Evolutionary conservation across 1,140 invertebrate species (phyloP).

Genomic region (Euwallacea similis): DNA sequence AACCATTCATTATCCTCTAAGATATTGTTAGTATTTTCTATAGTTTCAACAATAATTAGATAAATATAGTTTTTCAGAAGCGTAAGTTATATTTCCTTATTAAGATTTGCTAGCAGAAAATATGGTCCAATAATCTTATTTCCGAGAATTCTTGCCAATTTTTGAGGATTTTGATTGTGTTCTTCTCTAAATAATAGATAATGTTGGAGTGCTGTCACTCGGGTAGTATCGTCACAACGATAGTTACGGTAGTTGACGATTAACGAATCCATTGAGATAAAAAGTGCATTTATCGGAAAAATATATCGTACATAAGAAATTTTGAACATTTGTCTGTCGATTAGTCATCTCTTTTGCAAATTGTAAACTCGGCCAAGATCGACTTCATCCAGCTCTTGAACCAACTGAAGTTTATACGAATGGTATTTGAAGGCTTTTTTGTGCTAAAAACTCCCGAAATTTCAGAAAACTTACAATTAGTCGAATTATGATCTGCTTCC

Average conservation of each 20-base stretch:
- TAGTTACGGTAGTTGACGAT: background rate
- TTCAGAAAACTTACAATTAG: background rate
- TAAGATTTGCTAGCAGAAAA: background rate
- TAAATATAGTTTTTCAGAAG: too few species aligned
- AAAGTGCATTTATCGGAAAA: background rate
- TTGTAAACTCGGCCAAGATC: background rate
- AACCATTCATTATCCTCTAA: too few species aligned
- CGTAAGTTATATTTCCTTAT: too few species aligned
- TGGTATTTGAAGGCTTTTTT: background rate
- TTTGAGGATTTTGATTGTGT: background rate
- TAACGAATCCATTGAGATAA: background rate
- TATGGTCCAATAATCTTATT: background rate
- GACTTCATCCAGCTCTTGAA: background rate
- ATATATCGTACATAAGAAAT: background rate
- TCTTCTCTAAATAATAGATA: background rate
- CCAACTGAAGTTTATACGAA: background rate
- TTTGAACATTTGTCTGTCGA: background rate
- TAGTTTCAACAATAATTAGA: too few species aligned
- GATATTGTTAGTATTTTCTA: too few species aligned
- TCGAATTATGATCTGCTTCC: background rate
- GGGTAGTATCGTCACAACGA: too few species aligned
- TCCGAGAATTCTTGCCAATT: background rate
- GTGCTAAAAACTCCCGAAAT: background rate
- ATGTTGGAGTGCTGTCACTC: background rate
- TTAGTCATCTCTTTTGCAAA: background rate